Conservation (phyloP, 2,113 vertebrate genomes). For the Lonchura striata region DNA sequence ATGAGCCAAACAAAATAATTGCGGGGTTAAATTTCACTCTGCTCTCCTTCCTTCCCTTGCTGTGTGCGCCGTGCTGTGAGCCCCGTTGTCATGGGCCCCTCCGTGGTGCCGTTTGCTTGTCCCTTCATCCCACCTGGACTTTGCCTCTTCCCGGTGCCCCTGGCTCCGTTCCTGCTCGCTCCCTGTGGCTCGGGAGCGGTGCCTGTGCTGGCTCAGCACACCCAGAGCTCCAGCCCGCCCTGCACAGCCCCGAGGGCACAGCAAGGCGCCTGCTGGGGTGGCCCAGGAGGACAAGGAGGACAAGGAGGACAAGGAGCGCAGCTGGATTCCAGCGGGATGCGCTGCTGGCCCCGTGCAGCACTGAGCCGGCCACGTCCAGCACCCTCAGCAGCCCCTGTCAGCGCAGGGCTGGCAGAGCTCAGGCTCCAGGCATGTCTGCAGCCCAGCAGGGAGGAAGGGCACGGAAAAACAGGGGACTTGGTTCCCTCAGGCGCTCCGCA, state of each 20-base stretch:
- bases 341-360: neutral
- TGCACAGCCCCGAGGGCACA: neutral
- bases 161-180: neutral
- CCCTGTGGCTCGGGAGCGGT: neutral
- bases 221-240: neutral
- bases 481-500: neutral
- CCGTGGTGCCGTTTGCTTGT: neutral
- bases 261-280: rapidly evolving
- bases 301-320: neutral
- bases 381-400: neutral
- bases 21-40: neutral
- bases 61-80: neutral
- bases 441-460: neutral
- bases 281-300: neutral
- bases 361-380: rapidly evolving
- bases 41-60: neutral
- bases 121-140: neutral
- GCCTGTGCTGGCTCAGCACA: neutral
- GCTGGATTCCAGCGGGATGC: rapidly evolving
- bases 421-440: neutral
- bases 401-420: neutral
- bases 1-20: neutral
- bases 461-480: neutral
- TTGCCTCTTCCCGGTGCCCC: neutral
- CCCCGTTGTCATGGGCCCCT: neutral